Conservation (phyloP, 2,888 invertebrate genomes). For the Pachymerium ferrugineum region DNA sequence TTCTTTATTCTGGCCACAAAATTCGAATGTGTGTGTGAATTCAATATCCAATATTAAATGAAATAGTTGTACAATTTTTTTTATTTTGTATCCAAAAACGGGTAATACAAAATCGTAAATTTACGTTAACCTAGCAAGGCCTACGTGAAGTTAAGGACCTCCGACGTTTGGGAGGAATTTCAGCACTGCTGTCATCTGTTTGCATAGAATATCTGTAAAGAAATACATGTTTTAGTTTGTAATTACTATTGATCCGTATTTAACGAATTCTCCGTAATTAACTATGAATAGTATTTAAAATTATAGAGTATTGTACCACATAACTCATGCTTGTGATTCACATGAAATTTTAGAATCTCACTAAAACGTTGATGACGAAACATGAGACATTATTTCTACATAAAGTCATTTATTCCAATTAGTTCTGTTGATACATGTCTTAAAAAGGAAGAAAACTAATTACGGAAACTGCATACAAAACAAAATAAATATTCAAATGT, state of each 20-base stretch:
- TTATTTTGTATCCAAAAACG: not conserved
- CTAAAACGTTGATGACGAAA: no score
- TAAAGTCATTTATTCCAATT: slow-evolving; percentile 3
- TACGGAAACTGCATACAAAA: not conserved
- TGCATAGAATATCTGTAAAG: not conserved
- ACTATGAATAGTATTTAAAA: not conserved
- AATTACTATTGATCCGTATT: no score
- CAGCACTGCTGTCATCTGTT: not conserved
- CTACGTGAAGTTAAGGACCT: not conserved
- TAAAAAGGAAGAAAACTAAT: not conserved
- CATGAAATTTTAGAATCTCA: no score
- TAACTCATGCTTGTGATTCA: no score
- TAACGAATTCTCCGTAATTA: not conserved
- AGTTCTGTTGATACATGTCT: slow-evolving; percentile 13
- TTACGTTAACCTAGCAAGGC: not conserved
- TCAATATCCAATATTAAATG: no score
- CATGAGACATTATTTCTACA: not conserved
- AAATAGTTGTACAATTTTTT: no score
- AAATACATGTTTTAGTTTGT: not conserved
- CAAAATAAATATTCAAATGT: slow-evolving; percentile 2
- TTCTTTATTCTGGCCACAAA: no score
- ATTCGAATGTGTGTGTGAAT: no score
- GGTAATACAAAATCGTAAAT: not conserved
- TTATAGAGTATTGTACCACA: no score
- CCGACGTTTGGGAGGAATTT: not conserved